Conservation (phyloP, 2,797 vertebrate species). For the Schizopygopsis malacanthus region DNA sequence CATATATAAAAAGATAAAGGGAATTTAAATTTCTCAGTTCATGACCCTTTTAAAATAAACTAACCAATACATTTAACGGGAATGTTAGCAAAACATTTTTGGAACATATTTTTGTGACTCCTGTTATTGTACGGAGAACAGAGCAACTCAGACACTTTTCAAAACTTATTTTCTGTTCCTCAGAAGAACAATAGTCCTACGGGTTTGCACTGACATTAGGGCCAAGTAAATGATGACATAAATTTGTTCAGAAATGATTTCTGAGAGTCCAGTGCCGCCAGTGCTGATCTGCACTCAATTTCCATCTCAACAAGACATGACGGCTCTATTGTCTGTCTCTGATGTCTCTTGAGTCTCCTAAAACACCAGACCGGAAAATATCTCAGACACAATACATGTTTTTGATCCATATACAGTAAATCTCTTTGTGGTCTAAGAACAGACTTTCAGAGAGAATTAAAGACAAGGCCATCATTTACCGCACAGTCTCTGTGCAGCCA, state of each 20-base stretch:
- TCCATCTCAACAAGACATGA: slow-evolving; percentile 8
- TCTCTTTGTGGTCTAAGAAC: slow-evolving; percentile 30
- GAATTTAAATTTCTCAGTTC: no score
- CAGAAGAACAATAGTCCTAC: neutral
- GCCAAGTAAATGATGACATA: neutral
- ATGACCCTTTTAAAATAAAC: no score
- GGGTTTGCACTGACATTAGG: neutral
- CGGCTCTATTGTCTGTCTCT: slow-evolving; percentile 17
- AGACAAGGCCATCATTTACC: slow-evolving; percentile 17
- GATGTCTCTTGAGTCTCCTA: neutral
- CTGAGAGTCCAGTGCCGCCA: neutral
- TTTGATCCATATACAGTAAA: slow-evolving; percentile 38
- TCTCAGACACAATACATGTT: slow-evolving; percentile 10
- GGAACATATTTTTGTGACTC: neutral
- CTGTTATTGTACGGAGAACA: neutral
- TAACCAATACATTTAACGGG: neutral
- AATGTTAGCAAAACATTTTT: neutral
- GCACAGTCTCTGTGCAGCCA: slow-evolving; percentile 4
- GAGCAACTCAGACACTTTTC: neutral
- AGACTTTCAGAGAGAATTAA: slow-evolving; percentile 29
- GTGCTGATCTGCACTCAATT: neutral
- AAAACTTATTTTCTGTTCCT: neutral
- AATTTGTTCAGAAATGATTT: neutral
- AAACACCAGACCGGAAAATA: slow-evolving; percentile 37
- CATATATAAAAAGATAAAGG: no score